A percentile compares a stretch with the other conserved stretches of the same genome.
phyloP scores from a whole-genome alignment of 2,888 invertebrate genomes.

The Lithophane ornitopus region DNA sequence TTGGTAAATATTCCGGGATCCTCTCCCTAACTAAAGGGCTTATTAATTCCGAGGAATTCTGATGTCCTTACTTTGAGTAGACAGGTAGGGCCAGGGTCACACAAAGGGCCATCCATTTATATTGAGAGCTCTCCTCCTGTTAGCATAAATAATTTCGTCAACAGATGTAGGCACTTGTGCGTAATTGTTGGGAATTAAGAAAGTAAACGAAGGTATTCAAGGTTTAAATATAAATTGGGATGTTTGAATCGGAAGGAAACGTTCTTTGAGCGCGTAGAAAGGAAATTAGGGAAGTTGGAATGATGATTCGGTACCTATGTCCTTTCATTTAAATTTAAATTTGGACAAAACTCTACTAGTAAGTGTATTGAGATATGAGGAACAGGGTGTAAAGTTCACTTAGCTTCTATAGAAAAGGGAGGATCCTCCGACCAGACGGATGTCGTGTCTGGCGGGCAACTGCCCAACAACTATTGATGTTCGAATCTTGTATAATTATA shows the following conservation, averaged over 20 bases:
- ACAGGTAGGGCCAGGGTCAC: conserved; percentile 77
- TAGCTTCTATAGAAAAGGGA: too few relatives aligned
- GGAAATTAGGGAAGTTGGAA: conserved; percentile 2
- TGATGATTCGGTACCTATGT: not conserved
- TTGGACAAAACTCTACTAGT: not conserved
- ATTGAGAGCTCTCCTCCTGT: conserved; percentile 76
- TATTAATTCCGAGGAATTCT: conserved; percentile 84
- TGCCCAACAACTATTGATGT: too few relatives aligned
- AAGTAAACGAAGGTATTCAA: conserved; percentile 20
- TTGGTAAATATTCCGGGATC: conserved; percentile 80
- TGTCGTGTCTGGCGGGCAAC: too few relatives aligned
- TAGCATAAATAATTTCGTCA: conserved; percentile 79
- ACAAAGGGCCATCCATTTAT: conserved; percentile 81
- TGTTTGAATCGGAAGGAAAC: conserved; percentile 5
- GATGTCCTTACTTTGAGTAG: conserved; percentile 78
- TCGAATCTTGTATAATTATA: too few relatives aligned
- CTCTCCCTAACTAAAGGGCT: conserved; percentile 77
- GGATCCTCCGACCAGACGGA: too few relatives aligned
- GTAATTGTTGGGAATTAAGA: conserved; percentile 58
- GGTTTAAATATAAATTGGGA: conserved; percentile 39
- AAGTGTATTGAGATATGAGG: too few relatives aligned
- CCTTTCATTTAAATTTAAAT: conserved; percentile 8
- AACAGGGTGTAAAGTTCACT: too few relatives aligned
- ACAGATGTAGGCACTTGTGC: conserved; percentile 61
- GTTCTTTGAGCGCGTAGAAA: not conserved